phyloP scores from a whole-genome alignment of 2,797 vertebrate genomes.

The Hydrophis major region DNA sequence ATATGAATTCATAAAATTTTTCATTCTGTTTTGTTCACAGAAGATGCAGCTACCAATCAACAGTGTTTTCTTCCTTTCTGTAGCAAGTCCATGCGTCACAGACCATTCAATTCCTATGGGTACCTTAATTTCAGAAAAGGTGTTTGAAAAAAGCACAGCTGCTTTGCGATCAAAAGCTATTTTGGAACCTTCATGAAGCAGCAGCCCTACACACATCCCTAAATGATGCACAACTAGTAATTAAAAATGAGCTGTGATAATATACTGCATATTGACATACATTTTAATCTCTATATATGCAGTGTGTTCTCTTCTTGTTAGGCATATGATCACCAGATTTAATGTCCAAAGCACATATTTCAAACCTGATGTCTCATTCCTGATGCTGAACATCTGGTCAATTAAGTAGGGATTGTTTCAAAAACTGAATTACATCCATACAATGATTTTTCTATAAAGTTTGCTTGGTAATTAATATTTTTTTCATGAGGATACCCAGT shows the following conservation, averaged over 20 bases:
- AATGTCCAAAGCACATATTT: neutral
- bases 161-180: neutral
- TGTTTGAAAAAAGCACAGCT: neutral
- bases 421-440: neutral
- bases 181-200: neutral
- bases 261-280: neutral
- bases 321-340: neutral
- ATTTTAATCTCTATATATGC: neutral
- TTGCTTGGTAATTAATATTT: neutral
- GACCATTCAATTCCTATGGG: neutral
- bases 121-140: neutral
- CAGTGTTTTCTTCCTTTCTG: neutral
- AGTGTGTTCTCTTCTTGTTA: neutral
- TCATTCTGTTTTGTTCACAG: neutral
- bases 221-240: neutral
- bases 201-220: neutral
- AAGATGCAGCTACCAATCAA: neutral
- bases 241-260: neutral
- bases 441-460: neutral
- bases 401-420: neutral
- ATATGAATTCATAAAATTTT: neutral
- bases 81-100: neutral
- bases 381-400: neutral
- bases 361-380: neutral
- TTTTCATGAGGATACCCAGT: neutral